Base-by-base conservation (phyloP, 2,113 vertebrate genomes). In the Crotalus tigris region DNA sequence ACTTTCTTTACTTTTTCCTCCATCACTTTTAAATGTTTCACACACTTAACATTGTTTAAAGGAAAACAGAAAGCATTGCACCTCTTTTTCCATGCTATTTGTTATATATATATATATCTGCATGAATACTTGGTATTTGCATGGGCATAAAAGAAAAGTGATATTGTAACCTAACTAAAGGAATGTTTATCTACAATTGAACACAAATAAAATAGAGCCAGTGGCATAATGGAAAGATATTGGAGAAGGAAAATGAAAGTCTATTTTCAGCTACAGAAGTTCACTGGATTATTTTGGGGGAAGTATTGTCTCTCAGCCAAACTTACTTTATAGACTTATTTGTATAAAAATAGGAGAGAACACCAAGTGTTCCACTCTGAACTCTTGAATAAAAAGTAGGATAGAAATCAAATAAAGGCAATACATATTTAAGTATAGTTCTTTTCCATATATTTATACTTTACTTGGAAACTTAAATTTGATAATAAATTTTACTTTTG, bases 161-260 rank as follows among this genome's bases (percentile, higher is more conserved):
- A 89, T 93, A n/a, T 69, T 92, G 94, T 96, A 51, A 92, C 93
- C 95, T 96, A 93, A 91, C 94, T 89, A 94, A 92, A 93, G 94
- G 0, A 93, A 92, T 39, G 95, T 96, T 94, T 87, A 88, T 96
- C 88, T 94, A 49, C 81, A 46, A 54, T 94, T 87, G 87, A 96
- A 95, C 69, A 89, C 69, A 64, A 90, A 94, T 81, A 17, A 81
- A 75, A 39, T 39, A 81, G n/a, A 81, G 69, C n/a, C 69, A 81
- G 2, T 19, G n/a, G 69, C 69, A 39, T 81, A 39, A 81, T 81
- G 69, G 69, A 2, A 81, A 39, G 69, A 19, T 39, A 2, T 75
- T 75, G n/a, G 15, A 75, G 33, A 5, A 75, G 69, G n/a, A 33
- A 75, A 39, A 7, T 81, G 69, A 33, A 81, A 13, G 6, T 19